A percentile compares a stretch with the other conserved stretches of the same genome.
phyloP scores from a whole-genome alignment of 2,888 invertebrate species.

The Apamea epomidion region DNA sequence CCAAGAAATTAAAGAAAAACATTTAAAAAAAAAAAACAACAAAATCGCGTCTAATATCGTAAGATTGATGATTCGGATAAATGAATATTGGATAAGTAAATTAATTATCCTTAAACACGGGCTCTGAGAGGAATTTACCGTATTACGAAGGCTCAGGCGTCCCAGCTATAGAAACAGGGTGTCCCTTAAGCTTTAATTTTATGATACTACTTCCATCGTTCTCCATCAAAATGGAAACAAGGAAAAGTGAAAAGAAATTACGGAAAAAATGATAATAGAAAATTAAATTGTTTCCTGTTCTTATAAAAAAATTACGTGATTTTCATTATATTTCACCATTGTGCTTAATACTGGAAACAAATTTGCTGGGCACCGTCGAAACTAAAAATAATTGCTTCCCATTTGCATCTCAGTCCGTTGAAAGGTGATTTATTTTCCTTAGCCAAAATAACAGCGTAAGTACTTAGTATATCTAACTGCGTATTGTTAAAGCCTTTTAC shows the following conservation, averaged over 20 bases:
- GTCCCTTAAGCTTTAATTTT: conserved; percentile 25
- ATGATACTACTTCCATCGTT: conserved; percentile 20
- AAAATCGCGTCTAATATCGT: conserved; percentile 21
- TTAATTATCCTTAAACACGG: conserved; percentile 53
- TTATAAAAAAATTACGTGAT: conserved; percentile 4
- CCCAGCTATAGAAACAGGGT: conserved; percentile 13
- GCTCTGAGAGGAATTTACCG: conserved; percentile 17
- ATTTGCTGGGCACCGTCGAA: conserved; percentile 13
- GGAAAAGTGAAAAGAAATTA: conserved; percentile 16
- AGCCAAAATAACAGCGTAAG: conserved; percentile 10
- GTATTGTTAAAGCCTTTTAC: conserved; percentile 35
- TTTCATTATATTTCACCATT: conserved; percentile 28
- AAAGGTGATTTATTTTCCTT: conserved; percentile 17
- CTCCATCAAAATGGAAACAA: conserved; percentile 28
- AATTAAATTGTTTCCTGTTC: conserved; percentile 1
- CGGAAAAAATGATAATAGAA: conserved; percentile 12
- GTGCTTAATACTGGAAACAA: conserved; percentile 15
- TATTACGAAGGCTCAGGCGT: conserved; percentile 39
- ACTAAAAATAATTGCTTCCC: conserved; percentile 30
- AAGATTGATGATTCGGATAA: conserved; percentile 53
- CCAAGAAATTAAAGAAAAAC: not conserved
- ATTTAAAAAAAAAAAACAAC: conserved; percentile 5
- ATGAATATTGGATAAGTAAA: conserved; percentile 53
- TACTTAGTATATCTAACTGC: conserved; percentile 23
- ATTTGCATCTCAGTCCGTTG: conserved; percentile 18